Evolutionary conservation across 1,140 invertebrate species (phyloP), one percentile per base, ranked within the genome.

Genomic region (Apis cerana): DNA sequence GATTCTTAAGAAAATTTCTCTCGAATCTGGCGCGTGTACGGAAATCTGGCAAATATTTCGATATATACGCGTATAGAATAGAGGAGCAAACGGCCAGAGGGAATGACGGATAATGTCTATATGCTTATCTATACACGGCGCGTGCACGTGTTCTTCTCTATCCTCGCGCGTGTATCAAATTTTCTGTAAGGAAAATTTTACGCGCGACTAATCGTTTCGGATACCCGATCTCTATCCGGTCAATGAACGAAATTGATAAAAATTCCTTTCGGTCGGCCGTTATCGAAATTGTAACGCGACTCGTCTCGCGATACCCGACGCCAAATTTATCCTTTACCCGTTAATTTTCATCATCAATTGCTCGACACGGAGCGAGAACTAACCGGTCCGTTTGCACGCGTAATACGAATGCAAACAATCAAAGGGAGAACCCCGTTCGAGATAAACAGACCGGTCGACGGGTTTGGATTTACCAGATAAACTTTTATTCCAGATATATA

Each of bases 91-190:
- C 75, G 71, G 68, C 85, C 86, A 82, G 78, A 77, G 78, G 86
- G 78, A 71, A 85, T 70, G 65, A 48, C 67, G 85, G 82, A 77
- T 87, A 87, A 70, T 87, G 86, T 88, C 86, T 88, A 88, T 88
- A 88, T 88, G 70, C 74, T 64, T 33, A 61, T 43, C 33, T 43
- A 7, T 43, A 43, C 33, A 7, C 33, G 33, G 27, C 62, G 59
- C 62, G 61, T 23, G 77, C 86, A 70, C 64, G 68, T 59, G 62
- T 12, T 8, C n/a, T 33, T 19, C n/a, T 33, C 17, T 58, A 27
- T 43, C 15, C 43, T 21, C 48, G 70, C 52, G 58, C 15, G 64
- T 61, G 69, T 68, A 68, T 67, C 67, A 50, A 74, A 43, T 43
- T 43, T 19, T 58, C 62, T 54, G 33, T 33, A 68, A 68, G 67